Percentiles rank a stretch among this genome's conserved stretches.
These are phyloP conservation scores for Tetranychus truncatus DNA, from an alignment of 2,888 invertebrate species.

Conservation along the genomic window DNA sequence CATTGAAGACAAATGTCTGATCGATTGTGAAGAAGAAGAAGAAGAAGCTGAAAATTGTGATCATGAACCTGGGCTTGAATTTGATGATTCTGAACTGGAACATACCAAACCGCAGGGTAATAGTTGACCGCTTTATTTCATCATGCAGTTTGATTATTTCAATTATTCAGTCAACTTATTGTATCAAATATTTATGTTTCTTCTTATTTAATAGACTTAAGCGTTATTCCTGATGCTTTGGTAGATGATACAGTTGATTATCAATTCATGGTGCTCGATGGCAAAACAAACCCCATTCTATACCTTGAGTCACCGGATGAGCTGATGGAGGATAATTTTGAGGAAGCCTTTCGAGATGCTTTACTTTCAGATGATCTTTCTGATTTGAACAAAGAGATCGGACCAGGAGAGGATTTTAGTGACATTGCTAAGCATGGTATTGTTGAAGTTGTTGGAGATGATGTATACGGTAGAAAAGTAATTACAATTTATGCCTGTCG, in stretches of 20 bases:
- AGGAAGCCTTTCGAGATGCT: conserved; percentile 43
- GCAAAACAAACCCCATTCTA: background rate
- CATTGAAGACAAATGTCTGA: background rate
- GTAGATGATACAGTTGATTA: background rate
- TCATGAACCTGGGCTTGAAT: conserved; percentile 84
- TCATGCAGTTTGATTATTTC: background rate
- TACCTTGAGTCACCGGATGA: conserved; percentile 53
- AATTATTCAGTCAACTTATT: background rate
- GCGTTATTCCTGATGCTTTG: conserved; percentile 17
- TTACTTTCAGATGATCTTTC: conserved; percentile 5
- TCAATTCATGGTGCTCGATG: background rate
- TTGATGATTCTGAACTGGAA: conserved; percentile 66
- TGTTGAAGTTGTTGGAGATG: conserved; percentile 64
- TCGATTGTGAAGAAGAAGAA: conserved; percentile 14
- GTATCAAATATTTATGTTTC: background rate
- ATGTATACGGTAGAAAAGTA: conserved; percentile 70
- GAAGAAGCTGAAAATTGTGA: conserved; percentile 36
- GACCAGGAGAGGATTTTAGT: conserved; percentile 42
- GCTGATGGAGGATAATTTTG: conserved; percentile 74
- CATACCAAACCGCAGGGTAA: conserved; percentile 22
- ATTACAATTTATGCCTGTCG: conserved; percentile 89
- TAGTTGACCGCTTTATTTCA: background rate
- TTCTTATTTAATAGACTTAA: background rate
- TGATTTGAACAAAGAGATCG: conserved; percentile 20
- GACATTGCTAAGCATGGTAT: conserved; percentile 57